A percentile compares a stretch with the other conserved stretches of the same genome.
Evolutionary conservation across 1,140 invertebrate genomes (phyloP).

Genomic region (Laupala kohalensis): DNA sequence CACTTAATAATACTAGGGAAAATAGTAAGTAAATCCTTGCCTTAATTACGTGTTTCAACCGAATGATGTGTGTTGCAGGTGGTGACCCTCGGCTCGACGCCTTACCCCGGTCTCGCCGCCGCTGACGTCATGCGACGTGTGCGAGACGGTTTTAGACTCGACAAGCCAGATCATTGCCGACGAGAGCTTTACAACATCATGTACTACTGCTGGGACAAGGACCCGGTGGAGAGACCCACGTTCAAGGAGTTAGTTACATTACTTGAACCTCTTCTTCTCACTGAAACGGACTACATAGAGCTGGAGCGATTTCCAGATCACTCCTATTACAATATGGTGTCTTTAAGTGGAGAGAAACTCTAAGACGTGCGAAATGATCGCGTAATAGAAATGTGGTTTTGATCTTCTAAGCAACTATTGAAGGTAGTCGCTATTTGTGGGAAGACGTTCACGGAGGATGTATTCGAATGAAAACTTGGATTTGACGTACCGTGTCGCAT

Average conservation of each 20-base stretch:
- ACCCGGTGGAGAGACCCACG: constrained; percentile 58
- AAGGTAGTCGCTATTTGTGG: too few relatives aligned
- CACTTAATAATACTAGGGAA: too few relatives aligned
- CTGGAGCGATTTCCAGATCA: constrained; percentile 85
- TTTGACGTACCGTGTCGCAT: too few relatives aligned
- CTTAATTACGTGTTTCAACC: too few relatives aligned
- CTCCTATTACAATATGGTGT: constrained; percentile 83
- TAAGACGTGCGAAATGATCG: too few relatives aligned
- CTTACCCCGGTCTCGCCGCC: constrained; percentile 74
- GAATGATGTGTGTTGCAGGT: constrained; percentile 45
- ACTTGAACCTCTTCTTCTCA: constrained; percentile 66
- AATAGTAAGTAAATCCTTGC: too few relatives aligned
- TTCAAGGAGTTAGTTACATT: constrained; percentile 66
- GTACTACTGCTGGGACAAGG: constrained; percentile 86
- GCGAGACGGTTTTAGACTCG: constrained; percentile 47
- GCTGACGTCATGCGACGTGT: constrained; percentile 69
- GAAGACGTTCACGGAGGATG: too few relatives aligned
- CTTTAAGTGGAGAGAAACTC: constrained; percentile 71
- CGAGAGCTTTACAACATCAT: constrained; percentile 84
- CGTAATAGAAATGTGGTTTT: too few relatives aligned
- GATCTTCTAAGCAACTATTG: too few relatives aligned
- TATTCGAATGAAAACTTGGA: too few relatives aligned
- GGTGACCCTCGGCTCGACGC: constrained; percentile 69
- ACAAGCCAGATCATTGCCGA: constrained; percentile 79
- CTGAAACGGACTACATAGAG: constrained; percentile 86